A percentile compares a stretch with the other conserved stretches of the same genome.
Evolutionary conservation across 2,797 vertebrate genomes (phyloP).

Genomic region (Scarus forsteni): DNA sequence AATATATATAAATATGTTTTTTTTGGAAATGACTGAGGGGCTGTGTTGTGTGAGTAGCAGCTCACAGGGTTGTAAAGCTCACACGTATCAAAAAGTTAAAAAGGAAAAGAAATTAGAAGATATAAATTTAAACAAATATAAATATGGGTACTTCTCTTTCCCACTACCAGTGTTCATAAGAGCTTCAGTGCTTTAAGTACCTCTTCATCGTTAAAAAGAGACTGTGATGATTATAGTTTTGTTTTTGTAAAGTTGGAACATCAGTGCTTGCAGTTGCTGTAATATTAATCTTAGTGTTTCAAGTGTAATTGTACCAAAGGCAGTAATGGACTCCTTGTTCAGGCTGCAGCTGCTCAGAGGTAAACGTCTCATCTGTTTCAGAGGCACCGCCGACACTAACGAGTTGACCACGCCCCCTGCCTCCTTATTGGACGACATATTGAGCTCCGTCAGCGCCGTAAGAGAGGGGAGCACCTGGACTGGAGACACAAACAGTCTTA

Average conservation of each 20-base stretch:
- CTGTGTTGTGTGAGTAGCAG: too few relatives aligned
- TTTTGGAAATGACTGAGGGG: too few relatives aligned
- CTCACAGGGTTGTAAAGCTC: too few relatives aligned
- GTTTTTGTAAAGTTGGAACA: background rate
- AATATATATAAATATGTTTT: too few relatives aligned
- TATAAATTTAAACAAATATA: too few relatives aligned
- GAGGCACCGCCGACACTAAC: slow-evolving; percentile 86
- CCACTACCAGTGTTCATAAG: too few relatives aligned
- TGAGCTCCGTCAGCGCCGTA: slow-evolving; percentile 83
- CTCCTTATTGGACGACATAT: slow-evolving; percentile 91
- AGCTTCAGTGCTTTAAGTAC: too few relatives aligned
- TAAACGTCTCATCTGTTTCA: slow-evolving; percentile 83
- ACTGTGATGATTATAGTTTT: too few relatives aligned
- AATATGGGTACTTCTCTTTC: too few relatives aligned
- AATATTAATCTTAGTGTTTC: background rate
- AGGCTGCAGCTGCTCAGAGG: slow-evolving; percentile 86
- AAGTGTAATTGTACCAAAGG: slow-evolving; percentile 82
- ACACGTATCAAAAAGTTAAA: too few relatives aligned
- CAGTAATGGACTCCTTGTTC: slow-evolving; percentile 78
- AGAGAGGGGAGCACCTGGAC: slow-evolving; percentile 90
- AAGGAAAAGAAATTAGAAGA: too few relatives aligned
- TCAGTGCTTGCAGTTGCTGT: background rate
- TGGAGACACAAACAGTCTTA: slow-evolving; percentile 69
- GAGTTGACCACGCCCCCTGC: slow-evolving; percentile 77
- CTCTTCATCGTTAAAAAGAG: too few relatives aligned